Conservation (phyloP, 2,888 invertebrate species). For the Acanthosepion lycidas region DNA sequence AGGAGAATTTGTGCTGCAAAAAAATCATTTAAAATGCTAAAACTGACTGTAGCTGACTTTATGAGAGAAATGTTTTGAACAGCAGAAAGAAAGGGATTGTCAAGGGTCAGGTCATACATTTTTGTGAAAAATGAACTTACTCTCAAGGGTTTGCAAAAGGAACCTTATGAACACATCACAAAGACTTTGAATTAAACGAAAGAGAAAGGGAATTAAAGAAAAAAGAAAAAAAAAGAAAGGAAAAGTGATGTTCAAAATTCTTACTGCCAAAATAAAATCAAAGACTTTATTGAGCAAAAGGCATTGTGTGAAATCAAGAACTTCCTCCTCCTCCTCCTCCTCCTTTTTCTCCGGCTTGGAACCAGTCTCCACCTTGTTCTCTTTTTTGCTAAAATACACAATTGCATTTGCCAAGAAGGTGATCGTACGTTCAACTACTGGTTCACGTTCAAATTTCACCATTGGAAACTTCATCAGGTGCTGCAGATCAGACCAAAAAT, state of each 20-base stretch:
- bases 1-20: no score
- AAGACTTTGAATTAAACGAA: neutral
- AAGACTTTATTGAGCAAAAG: conserved; percentile 80
- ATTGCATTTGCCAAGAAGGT: conserved; percentile 84
- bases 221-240: neutral
- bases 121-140: neutral
- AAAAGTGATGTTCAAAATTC: conserved; percentile 57
- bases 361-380: conserved; percentile 48
- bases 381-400: conserved; percentile 76
- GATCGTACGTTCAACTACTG: conserved; percentile 81
- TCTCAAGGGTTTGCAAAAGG: neutral
- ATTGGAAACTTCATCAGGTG: conserved; percentile 81
- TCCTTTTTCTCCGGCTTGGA: conserved; percentile 43
- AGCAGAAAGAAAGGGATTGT: no score
- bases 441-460: conserved; percentile 81
- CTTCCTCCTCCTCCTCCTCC: conserved; percentile 59
- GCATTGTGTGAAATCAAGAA: conserved; percentile 75
- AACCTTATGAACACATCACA: neutral
- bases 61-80: no score
- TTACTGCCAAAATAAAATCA: conserved; percentile 80
- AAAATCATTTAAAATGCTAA: no score
- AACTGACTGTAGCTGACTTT: no score
- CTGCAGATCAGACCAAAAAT: conserved; percentile 81
- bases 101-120: neutral
- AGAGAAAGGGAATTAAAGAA: neutral